These are phyloP conservation scores for Lethrus apterus DNA, from an alignment of 1,140 invertebrate species.

Conservation along the genomic window DNA sequence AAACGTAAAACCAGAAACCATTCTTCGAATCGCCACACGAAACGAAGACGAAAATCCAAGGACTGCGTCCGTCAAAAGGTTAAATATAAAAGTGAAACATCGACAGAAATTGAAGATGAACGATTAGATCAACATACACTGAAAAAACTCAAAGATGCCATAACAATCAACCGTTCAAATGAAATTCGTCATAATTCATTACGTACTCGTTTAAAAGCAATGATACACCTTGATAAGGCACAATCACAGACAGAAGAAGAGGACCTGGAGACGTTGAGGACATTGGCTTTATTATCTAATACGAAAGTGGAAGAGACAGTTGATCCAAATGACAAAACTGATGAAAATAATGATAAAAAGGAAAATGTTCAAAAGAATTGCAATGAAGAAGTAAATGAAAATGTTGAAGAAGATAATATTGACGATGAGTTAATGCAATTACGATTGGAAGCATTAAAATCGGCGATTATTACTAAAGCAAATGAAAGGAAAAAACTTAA, in stretches of 20 bases:
- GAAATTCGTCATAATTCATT: constrained; percentile 21
- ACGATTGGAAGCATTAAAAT: constrained; percentile 35
- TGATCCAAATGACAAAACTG: neutral
- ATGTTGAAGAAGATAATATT: no score
- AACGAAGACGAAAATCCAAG: neutral
- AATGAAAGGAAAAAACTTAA: constrained; percentile 26
- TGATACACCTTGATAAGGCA: constrained; percentile 17
- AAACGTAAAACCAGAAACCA: constrained; percentile 5
- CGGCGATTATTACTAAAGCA: constrained; percentile 36
- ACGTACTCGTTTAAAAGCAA: constrained; percentile 21
- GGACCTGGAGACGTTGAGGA: constrained; percentile 7
- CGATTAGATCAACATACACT: constrained; percentile 9
- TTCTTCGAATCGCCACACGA: no score
- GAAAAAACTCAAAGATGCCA: constrained; percentile 33
- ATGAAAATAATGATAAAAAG: neutral
- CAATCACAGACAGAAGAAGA: constrained; percentile 13
- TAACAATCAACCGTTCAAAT: constrained; percentile 25
- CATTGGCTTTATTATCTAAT: constrained; percentile 12
- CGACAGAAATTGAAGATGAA: constrained; percentile 3
- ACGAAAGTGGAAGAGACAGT: neutral
- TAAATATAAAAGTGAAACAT: neutral
- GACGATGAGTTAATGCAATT: constrained; percentile 36
- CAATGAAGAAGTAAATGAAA: constrained; percentile 17
- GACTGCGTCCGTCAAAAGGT: constrained; percentile 3
- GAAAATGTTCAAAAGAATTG: constrained; percentile 8